These are phyloP conservation scores for Actinernus sp. DNA, from an alignment of 92 coral and sea anemone species.

Conservation along the genomic window DNA sequence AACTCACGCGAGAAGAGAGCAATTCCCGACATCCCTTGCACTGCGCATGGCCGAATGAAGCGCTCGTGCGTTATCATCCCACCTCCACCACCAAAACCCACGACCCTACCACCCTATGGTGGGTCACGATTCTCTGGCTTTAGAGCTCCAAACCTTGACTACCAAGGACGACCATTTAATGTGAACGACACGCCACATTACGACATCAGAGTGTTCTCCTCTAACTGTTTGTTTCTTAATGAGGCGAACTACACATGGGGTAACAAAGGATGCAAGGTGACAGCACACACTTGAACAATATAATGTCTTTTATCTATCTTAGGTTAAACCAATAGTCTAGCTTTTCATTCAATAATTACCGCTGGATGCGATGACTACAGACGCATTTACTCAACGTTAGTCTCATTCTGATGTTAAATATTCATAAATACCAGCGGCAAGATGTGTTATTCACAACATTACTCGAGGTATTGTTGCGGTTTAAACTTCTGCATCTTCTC, in stretches of 20 bases:
- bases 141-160: slow-evolving; percentile 71
- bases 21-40: slow-evolving; percentile 52
- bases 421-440: too few relatives aligned
- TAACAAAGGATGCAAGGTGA: slow-evolving; percentile 84
- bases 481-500: too few relatives aligned
- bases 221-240: slow-evolving; percentile 87
- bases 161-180: slow-evolving; percentile 75
- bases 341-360: too few relatives aligned
- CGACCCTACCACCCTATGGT: slow-evolving; percentile 52
- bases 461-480: too few relatives aligned
- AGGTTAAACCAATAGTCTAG: too few relatives aligned
- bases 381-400: too few relatives aligned
- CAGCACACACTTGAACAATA: too few relatives aligned
- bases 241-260: slow-evolving; percentile 63
- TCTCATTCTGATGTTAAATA: too few relatives aligned
- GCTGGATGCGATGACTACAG: too few relatives aligned
- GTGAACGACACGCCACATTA: slow-evolving; percentile 74
- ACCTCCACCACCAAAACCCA: slow-evolving; percentile 90
- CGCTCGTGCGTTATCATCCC: slow-evolving; percentile 96
- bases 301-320: too few relatives aligned
- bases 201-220: slow-evolving; percentile 55
- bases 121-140: slow-evolving; percentile 34
- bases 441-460: too few relatives aligned
- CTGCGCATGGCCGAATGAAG: slow-evolving; percentile 61
- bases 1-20: slow-evolving; percentile 61